Evolutionary conservation across 1,140 invertebrate species (phyloP), one percentile per base, ranked within the genome.

Genomic region (Oscheius sp.): DNA sequence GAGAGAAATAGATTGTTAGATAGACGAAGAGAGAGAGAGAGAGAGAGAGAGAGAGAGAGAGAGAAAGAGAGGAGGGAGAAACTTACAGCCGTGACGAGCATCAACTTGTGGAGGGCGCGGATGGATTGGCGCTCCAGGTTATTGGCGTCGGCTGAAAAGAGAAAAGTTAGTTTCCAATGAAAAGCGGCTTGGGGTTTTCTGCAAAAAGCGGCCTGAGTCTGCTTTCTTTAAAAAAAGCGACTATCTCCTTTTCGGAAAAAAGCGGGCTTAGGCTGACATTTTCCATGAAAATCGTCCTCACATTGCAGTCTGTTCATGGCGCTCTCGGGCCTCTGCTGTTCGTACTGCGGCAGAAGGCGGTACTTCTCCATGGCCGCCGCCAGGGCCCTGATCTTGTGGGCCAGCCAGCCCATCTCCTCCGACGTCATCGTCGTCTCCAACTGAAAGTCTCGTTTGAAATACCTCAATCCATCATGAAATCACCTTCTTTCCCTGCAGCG

Each of bases 31-130:
- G n/a, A n/a, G n/a, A n/a, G n/a, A n/a, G n/a, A n/a, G n/a, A n/a
- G n/a, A n/a, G n/a, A n/a, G n/a, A n/a, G n/a, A n/a, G n/a, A n/a
- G n/a, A n/a, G n/a, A n/a, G n/a, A n/a, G n/a, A 93, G 90, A 18
- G 42, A 15, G 23, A 23, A 45, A 45, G 0, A 45, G 23, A 45
- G 18, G 42, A 45, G n/a, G 23, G 23, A 15, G 15, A 45, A 45
- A 45, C 42, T 45, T 45, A 45, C 42, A 0, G 61, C 31, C 10
- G 69, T 64, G 23, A 58, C 42, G 68, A 88, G 89, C 29, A 94
- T 88, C 77, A 95, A 90, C 38, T 89, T 87, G 84, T 90, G 90
- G 1, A 95, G 84, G 23, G 91, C 89, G 70, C 90, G 89, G 31
- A 95, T 85, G 0, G 92, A 94, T 77, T 90, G 89, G 78, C 90